phyloP scores from a whole-genome alignment of 2,888 invertebrate genomes.

The Epinotia bilunana region DNA sequence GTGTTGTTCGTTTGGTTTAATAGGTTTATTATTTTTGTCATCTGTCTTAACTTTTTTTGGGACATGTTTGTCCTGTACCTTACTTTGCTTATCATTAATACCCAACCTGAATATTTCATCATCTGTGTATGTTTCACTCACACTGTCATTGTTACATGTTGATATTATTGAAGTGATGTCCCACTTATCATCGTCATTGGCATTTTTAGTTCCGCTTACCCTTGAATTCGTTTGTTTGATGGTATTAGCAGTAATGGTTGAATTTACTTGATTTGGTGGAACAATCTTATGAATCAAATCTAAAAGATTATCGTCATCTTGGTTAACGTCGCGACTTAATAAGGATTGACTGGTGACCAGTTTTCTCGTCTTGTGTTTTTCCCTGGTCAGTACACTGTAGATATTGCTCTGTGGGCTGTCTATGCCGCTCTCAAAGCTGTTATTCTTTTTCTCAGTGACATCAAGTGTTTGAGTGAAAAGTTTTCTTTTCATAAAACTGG shows the following conservation, averaged over 20 bases:
- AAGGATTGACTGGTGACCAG: conserved; percentile 69
- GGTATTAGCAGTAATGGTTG: conserved; percentile 61
- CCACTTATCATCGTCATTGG: conserved; percentile 59
- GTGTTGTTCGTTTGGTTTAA: conserved; percentile 15
- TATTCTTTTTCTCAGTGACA: conserved; percentile 65
- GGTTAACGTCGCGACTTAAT: conserved; percentile 65
- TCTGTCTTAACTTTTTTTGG: conserved; percentile 40
- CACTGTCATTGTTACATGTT: conserved; percentile 61
- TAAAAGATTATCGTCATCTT: conserved; percentile 66
- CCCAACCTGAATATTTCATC: conserved; percentile 67
- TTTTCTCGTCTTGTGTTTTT: conserved; percentile 72
- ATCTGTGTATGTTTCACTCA: conserved; percentile 76
- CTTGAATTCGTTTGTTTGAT: conserved; percentile 46
- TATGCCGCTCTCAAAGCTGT: conserved; percentile 56
- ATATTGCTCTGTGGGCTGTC: conserved; percentile 66
- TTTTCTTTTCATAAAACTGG: conserved; percentile 78
- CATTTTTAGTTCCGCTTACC: conserved; percentile 53
- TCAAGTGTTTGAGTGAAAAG: conserved; percentile 75
- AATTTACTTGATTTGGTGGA: conserved; percentile 67
- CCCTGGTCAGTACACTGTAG: conserved; percentile 60
- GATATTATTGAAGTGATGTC: conserved; percentile 68
- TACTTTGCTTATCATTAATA: conserved; percentile 46
- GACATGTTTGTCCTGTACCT: conserved; percentile 39
- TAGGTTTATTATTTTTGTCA: conserved; percentile 40
- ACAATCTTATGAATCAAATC: conserved; percentile 78